A percentile compares a stretch with the other conserved stretches of the same genome.
Evolutionary conservation across 2,888 invertebrate genomes (phyloP).

Genomic region (Ommatoiulus sabulosus): DNA sequence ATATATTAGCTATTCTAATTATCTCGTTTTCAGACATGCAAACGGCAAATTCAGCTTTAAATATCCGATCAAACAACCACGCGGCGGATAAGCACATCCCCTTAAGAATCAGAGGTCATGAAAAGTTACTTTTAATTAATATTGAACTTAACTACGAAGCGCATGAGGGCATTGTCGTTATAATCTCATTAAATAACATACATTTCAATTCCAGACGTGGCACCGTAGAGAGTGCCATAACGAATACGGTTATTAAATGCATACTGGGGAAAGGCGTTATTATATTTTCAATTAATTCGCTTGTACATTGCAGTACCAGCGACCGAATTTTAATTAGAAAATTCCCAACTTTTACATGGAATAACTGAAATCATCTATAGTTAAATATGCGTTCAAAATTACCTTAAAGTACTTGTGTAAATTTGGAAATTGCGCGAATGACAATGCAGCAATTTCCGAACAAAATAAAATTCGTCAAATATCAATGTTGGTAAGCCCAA

Average conservation of each 20-base stretch:
- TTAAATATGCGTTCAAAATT: background rate
- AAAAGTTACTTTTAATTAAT: background rate
- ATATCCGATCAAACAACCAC: background rate
- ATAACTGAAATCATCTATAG: background rate
- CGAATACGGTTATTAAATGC: background rate
- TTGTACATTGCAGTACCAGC: background rate
- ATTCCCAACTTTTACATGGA: background rate
- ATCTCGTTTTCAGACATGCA: background rate
- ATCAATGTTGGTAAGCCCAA: no score
- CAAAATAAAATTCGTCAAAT: no score
- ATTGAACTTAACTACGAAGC: slow-evolving; percentile 12
- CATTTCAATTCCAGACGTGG: background rate
- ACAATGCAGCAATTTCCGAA: no score
- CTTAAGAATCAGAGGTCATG: background rate
- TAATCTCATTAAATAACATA: slow-evolving; percentile 14
- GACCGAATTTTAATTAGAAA: background rate
- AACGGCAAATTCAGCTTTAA: background rate
- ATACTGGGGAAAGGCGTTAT: background rate
- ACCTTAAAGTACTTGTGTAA: no score
- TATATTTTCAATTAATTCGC: background rate
- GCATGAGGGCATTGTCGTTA: slow-evolving; percentile 14
- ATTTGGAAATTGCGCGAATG: no score
- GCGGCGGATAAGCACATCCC: background rate
- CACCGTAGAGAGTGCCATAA: background rate
- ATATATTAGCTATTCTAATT: background rate